These are phyloP conservation scores for Tragelaphus scriptus DNA, from an alignment of 2,113 vertebrate genomes.

Conservation along the genomic window DNA sequence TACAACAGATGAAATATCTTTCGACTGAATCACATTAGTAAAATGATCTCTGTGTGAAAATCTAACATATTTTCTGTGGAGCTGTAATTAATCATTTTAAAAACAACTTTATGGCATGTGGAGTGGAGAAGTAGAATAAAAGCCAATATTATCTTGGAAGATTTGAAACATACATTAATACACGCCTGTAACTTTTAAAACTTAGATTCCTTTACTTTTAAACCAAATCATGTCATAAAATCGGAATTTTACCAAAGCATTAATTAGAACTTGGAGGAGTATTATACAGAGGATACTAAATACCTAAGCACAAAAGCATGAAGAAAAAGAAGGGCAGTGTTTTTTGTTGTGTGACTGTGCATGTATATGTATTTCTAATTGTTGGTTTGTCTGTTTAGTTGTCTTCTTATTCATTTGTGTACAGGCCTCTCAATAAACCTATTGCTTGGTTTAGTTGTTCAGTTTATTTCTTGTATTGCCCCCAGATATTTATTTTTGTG, in stretches of 20 bases:
- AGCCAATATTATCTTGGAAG: slow-evolving; percentile 5
- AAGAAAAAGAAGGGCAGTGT: neutral
- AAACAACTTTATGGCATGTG: neutral
- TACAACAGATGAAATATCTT: slow-evolving; percentile 51
- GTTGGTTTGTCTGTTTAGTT: neutral
- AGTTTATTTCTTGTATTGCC: neutral
- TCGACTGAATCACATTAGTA: slow-evolving; percentile 31
- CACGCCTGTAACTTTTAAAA: neutral
- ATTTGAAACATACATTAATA: neutral
- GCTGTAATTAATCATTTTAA: slow-evolving; percentile 3
- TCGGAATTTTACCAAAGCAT: neutral
- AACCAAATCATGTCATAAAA: neutral
- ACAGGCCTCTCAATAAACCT: slow-evolving; percentile 10
- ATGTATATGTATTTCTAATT: neutral
- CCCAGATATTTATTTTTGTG: neutral
- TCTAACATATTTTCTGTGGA: slow-evolving; percentile 39
- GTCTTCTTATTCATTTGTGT: neutral
- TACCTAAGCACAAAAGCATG: neutral
- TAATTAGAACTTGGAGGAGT: neutral
- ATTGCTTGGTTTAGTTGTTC: neutral
- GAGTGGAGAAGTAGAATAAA: neutral
- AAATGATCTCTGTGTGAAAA: slow-evolving; percentile 12
- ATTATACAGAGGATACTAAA: neutral
- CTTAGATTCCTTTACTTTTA: neutral
- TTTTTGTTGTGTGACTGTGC: no score